A percentile compares a stretch with the other conserved stretches of the same genome.
phyloP scores from a whole-genome alignment of 1,140 invertebrate species.

The Mamestra configurata region DNA sequence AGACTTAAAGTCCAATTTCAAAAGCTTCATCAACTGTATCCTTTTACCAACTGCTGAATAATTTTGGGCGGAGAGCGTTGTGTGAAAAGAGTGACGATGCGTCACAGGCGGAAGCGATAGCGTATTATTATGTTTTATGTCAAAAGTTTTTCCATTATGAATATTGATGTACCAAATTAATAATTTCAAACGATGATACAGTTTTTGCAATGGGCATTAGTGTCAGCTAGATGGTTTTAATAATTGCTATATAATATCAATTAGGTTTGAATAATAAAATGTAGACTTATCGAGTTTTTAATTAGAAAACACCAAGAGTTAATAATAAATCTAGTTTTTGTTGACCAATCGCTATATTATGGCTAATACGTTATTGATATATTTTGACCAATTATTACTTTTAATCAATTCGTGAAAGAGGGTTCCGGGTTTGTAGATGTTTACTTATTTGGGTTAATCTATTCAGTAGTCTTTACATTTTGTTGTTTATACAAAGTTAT shows the following conservation, averaged over 20 bases:
- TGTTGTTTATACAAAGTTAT: neutral
- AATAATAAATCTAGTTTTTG: conserved; percentile 21
- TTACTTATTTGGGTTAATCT: conserved; percentile 35
- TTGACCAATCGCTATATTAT: neutral
- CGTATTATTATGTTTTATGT: conserved; percentile 7
- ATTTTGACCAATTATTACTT: conserved; percentile 21
- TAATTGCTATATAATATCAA: conserved; percentile 34
- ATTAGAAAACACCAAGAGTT: conserved; percentile 14
- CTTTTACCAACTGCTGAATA: conserved; percentile 39
- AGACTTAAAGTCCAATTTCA: conserved; percentile 43
- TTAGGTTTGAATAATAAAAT: conserved; percentile 10
- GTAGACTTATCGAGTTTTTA: neutral
- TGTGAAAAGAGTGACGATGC: conserved; percentile 37
- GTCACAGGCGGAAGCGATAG: conserved; percentile 51
- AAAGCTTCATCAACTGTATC: neutral
- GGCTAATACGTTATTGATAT: conserved; percentile 30
- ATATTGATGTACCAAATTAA: conserved; percentile 24
- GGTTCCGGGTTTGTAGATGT: neutral
- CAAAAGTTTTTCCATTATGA: conserved; percentile 17
- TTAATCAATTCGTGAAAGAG: conserved; percentile 22
- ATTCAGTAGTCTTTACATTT: neutral
- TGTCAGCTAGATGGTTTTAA: conserved; percentile 42
- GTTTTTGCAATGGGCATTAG: conserved; percentile 40
- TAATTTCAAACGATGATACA: conserved; percentile 29
- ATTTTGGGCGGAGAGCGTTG: conserved; percentile 37